Conservation (phyloP, 92 coral and sea anemone species). For the Epizoanthus rinbou region DNA sequence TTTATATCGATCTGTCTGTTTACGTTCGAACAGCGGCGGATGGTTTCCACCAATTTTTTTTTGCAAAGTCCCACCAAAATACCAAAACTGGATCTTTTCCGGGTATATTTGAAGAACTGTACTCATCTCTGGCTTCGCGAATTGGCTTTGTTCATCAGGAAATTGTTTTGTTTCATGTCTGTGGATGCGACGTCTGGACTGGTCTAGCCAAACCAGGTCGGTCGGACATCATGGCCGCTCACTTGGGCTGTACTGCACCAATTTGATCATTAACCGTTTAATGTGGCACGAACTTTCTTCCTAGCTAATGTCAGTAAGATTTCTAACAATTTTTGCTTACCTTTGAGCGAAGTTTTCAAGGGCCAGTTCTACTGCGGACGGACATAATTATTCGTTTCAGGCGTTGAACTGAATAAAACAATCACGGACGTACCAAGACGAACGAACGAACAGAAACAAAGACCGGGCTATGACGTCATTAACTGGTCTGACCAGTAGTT, state of each 20-base stretch:
- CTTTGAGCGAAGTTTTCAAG: constrained; percentile 20
- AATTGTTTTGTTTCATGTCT: constrained; percentile 27
- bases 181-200: constrained; percentile 32
- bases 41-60: background rate
- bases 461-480: constrained; percentile 48
- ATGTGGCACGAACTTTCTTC: background rate
- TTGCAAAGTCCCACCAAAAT: background rate
- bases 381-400: constrained; percentile 1
- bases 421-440: background rate
- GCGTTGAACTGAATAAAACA: constrained; percentile 14
- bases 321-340: background rate
- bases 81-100: background rate
- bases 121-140: background rate
- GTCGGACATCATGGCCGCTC: constrained; percentile 29
- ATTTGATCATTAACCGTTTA: background rate
- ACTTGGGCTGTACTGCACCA: constrained; percentile 16
- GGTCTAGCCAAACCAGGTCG: constrained; percentile 43
- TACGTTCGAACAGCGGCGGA: background rate
- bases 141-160: constrained; percentile 12
- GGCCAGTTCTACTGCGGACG: background rate
- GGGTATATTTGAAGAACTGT: background rate
- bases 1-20: constrained; percentile 33
- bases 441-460: constrained; percentile 13
- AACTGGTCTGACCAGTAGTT: constrained; percentile 47
- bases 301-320: background rate